Evolutionary conservation across 2,113 vertebrate species (phyloP), one percentile per base, ranked within the genome.

Genomic region (Mastomys natalensis): DNA sequence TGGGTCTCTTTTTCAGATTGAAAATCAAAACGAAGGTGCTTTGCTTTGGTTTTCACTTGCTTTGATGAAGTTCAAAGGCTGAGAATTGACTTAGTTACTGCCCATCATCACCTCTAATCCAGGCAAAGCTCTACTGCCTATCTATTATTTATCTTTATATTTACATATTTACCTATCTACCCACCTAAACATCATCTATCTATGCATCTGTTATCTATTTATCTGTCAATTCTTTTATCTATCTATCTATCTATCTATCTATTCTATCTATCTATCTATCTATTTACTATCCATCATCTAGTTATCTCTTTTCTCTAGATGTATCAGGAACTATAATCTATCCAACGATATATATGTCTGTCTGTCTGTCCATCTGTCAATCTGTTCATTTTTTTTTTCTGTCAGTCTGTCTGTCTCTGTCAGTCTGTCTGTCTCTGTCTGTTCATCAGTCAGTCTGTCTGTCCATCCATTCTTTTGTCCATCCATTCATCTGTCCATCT

Each of bases 21-120:
- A 90, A 21, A 82, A 22, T 92, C 34, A 88, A 66, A 96, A 96
- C 34, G 2, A 76, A 15, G 7, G 64, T 73, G 21, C 40, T 87
- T 97, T 89, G 29, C 15, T 96, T 91, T 72, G 31, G 15, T 89
- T 94, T 94, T 93, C 7, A 48, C 85, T 92, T 87, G 64, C 64
- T 92, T 95, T 88, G 5, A 87, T 94, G 51, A 48, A 80, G 13
- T 88, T 96, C 26, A 82, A 88, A 90, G 48, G 21, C 11, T 77
- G 62, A 89, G 4, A 1, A 8, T 85, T 92, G n/a, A 94, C 9
- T 87, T 43, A 55, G 60, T 94, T 88, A 90, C 0, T 89, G 45
- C 51, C 82, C 22, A 80, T 37, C 19, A 90, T 68, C 5, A 70
- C 13, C 37, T 40, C 22, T 53, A 76, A 37, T 66, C 26, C 15